Evolutionary conservation across 2,113 vertebrate species (phyloP), one percentile per base, ranked within the genome.

Genomic region (Pelobates fuscus): DNA sequence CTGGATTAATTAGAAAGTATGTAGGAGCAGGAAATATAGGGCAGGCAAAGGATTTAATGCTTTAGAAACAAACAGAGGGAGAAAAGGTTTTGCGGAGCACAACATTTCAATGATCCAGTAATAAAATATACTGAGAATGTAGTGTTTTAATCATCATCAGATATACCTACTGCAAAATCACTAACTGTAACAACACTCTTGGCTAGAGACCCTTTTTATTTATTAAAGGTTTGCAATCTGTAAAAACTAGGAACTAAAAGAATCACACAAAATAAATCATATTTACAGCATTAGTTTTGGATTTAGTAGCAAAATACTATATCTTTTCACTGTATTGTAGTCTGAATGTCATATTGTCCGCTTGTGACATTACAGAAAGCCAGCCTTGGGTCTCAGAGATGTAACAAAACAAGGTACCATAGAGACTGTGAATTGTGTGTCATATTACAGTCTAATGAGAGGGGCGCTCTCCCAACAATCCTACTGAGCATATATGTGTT

Each of bases 1-100:
- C 0, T 67, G 86, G 82, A 82, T 90, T 89, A 89, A 90, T 93
- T 91, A 91, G 87, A 79, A 70, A 85, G 77, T 70, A 85, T 77
- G 73, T 62, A 63, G 71, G 69, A 72, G 2, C 70, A 77, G 74
- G 25, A 70, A 11, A 26, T 23, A 67, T 67, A 78, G 74, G 70
- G 77, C 75, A 66, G 46, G 24, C n/a, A 32, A 52, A 67, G 1
- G 8, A 79, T 71, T 77, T 55, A 20, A 74, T 32, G 21, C 59
- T 61, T 61, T 32, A 61, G 2, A 59, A 66, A 70, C 30, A 62
- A 32, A n/a, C 20, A 32, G 58, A 25, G 29, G 1, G 46, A 2
- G 23, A 23, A 72, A 57, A 20, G 52, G 17, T 44, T 44, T 21
- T 58, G 23, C 18, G 49, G 29, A 44, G 46, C 52, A 67, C 30